Percentiles rank a stretch among this genome's conserved stretches.
phyloP scores from a whole-genome alignment of 2,797 vertebrate genomes.

The Etheostoma nigrum region DNA sequence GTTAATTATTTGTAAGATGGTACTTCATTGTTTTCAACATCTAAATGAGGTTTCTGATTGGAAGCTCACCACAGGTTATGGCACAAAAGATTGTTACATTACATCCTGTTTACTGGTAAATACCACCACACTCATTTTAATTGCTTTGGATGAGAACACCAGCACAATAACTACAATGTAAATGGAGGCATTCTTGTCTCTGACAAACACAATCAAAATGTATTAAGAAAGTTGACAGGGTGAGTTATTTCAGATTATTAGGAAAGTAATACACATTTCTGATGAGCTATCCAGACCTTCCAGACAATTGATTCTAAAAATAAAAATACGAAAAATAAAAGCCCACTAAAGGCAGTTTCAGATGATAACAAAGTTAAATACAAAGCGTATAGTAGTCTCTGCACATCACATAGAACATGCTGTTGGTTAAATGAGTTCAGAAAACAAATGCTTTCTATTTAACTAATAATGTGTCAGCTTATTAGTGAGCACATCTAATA shows the following conservation, averaged over 20 bases:
- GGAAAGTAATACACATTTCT: not conserved
- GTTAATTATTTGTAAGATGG: constrained; percentile 42
- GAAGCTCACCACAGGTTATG: constrained; percentile 38
- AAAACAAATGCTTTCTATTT: constrained; percentile 5
- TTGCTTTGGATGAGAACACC: constrained; percentile 46
- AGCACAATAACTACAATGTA: constrained; percentile 32
- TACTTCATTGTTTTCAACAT: constrained; percentile 38
- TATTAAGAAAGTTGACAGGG: constrained; percentile 12
- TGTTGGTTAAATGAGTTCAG: constrained; percentile 1
- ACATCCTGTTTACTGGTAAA: constrained; percentile 51
- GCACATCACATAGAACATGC: too few relatives aligned
- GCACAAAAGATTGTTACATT: constrained; percentile 51
- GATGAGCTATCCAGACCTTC: not conserved
- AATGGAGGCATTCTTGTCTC: constrained; percentile 34
- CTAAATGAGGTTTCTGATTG: constrained; percentile 59
- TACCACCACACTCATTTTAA: constrained; percentile 57
- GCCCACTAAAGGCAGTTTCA: not conserved
- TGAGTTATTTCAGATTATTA: constrained; percentile 36
- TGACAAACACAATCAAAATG: constrained; percentile 37
- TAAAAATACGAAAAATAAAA: not conserved
- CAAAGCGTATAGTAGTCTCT: not conserved
- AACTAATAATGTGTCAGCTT: not conserved
- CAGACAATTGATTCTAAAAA: not conserved
- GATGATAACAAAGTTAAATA: constrained; percentile 4
- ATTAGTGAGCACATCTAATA: not conserved